Evolutionary conservation across 2,888 invertebrate species (phyloP).

Genomic region (Anticlea derivata): DNA sequence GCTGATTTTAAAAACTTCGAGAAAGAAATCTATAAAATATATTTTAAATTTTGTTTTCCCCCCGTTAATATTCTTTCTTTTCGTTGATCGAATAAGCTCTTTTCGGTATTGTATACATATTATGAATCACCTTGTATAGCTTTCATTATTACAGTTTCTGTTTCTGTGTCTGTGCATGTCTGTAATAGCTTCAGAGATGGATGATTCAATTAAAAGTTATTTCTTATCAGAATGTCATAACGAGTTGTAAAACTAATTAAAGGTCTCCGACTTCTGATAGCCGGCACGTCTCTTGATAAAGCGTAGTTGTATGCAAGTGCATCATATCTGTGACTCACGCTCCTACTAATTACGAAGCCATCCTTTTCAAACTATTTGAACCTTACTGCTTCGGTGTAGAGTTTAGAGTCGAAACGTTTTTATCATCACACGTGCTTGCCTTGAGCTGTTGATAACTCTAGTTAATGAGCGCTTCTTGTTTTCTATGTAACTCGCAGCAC

Average conservation of each 20-base stretch:
- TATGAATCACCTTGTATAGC: no score
- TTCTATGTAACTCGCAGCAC: conserved; percentile 33
- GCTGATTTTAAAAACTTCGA: no score
- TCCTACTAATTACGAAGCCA: conserved; percentile 53
- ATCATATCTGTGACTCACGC: conserved; percentile 58
- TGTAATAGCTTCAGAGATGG: neutral
- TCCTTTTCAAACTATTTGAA: conserved; percentile 17
- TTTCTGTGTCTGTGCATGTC: conserved; percentile 3
- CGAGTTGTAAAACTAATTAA: conserved; percentile 31
- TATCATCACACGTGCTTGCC: conserved; percentile 54
- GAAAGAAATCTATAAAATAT: no score
- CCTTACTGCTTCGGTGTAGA: conserved; percentile 26
- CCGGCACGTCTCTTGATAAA: conserved; percentile 45
- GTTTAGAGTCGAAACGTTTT: conserved; percentile 17
- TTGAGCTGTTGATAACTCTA: conserved; percentile 56
- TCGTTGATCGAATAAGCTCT: no score
- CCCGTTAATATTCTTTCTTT: no score
- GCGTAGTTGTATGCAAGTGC: conserved; percentile 51
- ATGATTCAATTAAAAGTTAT: conserved; percentile 8
- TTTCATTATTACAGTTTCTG: conserved; percentile 23
- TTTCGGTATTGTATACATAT: no score
- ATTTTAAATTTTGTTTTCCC: no score
- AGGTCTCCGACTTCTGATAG: conserved; percentile 32
- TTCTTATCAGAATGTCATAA: conserved; percentile 17
- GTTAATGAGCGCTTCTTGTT: conserved; percentile 53